Evolutionary conservation across 2,888 invertebrate genomes (phyloP), one percentile per base, ranked within the genome.

Genomic region (Heliconius ismenius): DNA sequence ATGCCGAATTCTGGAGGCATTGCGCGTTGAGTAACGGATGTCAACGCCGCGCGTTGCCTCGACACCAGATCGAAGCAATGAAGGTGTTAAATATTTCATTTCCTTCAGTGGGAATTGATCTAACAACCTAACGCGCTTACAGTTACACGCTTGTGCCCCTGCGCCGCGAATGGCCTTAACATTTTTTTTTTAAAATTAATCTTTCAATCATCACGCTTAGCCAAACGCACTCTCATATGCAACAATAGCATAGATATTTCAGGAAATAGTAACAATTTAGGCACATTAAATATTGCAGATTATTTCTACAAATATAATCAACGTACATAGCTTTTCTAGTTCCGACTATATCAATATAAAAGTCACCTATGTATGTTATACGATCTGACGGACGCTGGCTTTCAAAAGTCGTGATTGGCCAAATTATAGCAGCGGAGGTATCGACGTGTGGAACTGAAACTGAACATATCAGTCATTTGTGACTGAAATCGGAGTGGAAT

Each of bases 401-500:
- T 24, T 36, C 39, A 65, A 67, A 58, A 39, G 65, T 32, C n/a
- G 73, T 75, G 64, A 78, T 78, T 78, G 70, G 60, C 58, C 63
- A 76, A 79, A 75, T 79, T 76, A 79, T 63, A 65, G 73, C 9
- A 69, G 63, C 39, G n/a, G 63, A 68, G 54, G 49, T 43, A 75
- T 75, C 67, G 72, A 72, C 73, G 70, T 64, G 74, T 75, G 73
- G 73, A 78, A 76, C 73, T 77, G 58, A 75, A 78, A 76, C 73
- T 77, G 58, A 74, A 76, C 49, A 73, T 78, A 75, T 78, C 73
- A 76, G 70, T 79, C 76, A 76, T 80, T 78, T 74, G 54, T 68
- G 80, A 80, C 77, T 84, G 82, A 86, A 87, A 89, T 89, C 88
- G 83, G 86, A 86, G 83, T 85, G 81, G 84, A 84, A 84, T 90